Conservation (phyloP, 2,888 invertebrate species). For the Ceramica pisi region DNA sequence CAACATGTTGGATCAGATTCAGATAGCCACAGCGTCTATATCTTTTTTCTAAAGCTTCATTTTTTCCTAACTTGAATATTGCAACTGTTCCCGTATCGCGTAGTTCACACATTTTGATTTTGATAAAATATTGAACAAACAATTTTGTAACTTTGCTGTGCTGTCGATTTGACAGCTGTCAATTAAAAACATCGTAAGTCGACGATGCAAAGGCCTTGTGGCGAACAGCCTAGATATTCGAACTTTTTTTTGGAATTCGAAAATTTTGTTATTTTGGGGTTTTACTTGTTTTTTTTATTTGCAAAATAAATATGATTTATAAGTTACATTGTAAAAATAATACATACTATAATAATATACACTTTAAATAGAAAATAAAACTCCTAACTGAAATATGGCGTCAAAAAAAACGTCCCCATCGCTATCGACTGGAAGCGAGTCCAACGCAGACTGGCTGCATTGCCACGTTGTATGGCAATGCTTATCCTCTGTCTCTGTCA, state of each 20-base stretch:
- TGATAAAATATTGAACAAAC: neutral
- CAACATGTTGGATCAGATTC: constrained; percentile 11
- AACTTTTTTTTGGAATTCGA: neutral
- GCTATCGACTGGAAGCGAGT: too few species aligned
- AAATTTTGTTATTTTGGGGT: neutral
- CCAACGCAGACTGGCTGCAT: too few species aligned
- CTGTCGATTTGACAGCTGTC: neutral
- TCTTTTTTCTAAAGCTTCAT: neutral
- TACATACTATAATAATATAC: too few species aligned
- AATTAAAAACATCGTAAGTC: neutral
- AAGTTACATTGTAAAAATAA: too few species aligned
- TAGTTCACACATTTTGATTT: constrained; percentile 5
- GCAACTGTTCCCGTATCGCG: neutral
- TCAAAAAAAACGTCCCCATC: too few species aligned
- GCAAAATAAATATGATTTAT: too few species aligned
- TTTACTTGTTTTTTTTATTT: too few species aligned
- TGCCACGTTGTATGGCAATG: too few species aligned
- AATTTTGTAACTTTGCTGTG: too few species aligned
- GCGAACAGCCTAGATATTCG: neutral
- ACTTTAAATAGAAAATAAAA: too few species aligned
- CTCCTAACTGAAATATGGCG: too few species aligned
- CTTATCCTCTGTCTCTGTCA: too few species aligned
- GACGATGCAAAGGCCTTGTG: neutral
- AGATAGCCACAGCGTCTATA: neutral
- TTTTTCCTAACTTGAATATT: neutral